Evolutionary conservation across 1,140 invertebrate species (phyloP), one percentile per base, ranked within the genome.

Genomic region (Drosophila albomicans): DNA sequence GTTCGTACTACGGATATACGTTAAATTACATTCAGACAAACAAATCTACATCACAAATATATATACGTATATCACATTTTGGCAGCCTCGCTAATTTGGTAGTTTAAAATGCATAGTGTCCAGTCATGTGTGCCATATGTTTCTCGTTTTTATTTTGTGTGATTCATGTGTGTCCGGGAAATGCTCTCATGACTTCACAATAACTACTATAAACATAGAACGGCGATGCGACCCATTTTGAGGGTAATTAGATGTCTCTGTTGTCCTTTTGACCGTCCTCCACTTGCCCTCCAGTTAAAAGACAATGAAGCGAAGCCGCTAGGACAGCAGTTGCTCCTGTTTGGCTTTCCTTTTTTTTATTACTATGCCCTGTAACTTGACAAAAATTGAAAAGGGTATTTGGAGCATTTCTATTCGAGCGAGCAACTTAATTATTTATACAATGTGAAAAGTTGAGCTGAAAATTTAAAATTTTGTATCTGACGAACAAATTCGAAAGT

Each of bases 171-270:
- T 79, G 69, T 70, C 54, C 64, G 38, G 76, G 62, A 75, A 65
- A 35, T 38, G 35, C 48, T 74, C 59, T 68, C 78, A 69, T 78
- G 75, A 74, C 65, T 79, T 74, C 54, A 79, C 75, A 79, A 79
- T 74, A 74, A 61, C 75, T 78, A 25, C 20, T 25, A 25, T 25
- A 79, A 79, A 78, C 75, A 79, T 28, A 59, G 10, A 41, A 74
- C 49, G 5, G 25, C 69, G 32, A 10, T 48, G 69, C 58, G 46
- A 69, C 46, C 69, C 54, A 56, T 73, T 74, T 62, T 11, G 16
- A 41, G 52, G 54, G 75, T 79, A 79, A 79, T 79, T 79, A 79
- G 78, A 72, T 78, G 78, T 49, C 62, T 45, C 61, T 71, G 56
- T 76, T 79, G 74, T 67, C 64, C 70, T 79, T 78, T 45, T 43